Evolutionary conservation across 2,113 vertebrate species (phyloP).

Genomic region (Pelecanus crispus): DNA sequence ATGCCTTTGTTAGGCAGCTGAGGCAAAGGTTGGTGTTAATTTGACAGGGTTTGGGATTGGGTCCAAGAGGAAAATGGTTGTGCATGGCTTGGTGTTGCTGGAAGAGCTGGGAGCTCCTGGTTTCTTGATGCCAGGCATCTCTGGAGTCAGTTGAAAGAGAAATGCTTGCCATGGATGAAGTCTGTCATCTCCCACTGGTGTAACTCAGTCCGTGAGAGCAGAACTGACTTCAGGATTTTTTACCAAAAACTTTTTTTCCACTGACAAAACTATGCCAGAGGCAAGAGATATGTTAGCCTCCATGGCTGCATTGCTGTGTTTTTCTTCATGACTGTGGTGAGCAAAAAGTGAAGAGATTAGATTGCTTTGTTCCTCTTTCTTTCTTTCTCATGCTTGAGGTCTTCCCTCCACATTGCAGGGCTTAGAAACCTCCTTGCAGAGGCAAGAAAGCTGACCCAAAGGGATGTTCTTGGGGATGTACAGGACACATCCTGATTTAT

Average conservation of each 20-base stretch:
- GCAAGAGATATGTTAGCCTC: neutral
- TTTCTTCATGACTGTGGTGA: neutral
- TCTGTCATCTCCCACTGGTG: neutral
- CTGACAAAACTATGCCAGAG: neutral
- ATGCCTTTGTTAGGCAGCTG: neutral
- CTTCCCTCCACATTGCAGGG: neutral
- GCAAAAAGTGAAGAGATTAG: neutral
- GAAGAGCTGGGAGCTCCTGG: neutral
- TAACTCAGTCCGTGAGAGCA: neutral
- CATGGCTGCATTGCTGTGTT: neutral
- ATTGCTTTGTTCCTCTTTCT: neutral
- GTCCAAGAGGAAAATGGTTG: neutral
- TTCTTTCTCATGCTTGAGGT: neutral
- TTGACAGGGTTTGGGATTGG: neutral
- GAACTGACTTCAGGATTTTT: neutral
- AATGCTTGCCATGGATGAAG: neutral
- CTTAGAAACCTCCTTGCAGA: neutral
- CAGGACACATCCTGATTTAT: neutral
- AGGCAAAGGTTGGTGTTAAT: neutral
- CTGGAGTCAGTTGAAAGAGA: neutral
- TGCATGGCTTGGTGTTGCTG: neutral
- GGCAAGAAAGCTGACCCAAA: neutral
- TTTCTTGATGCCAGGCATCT: neutral
- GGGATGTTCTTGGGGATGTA: neutral
- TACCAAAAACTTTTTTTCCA: neutral